Percentiles rank a stretch among this genome's conserved stretches.
These are phyloP conservation scores for Pentalonia nigronervosa DNA, from an alignment of 1,140 invertebrate genomes.

Conservation along the genomic window DNA sequence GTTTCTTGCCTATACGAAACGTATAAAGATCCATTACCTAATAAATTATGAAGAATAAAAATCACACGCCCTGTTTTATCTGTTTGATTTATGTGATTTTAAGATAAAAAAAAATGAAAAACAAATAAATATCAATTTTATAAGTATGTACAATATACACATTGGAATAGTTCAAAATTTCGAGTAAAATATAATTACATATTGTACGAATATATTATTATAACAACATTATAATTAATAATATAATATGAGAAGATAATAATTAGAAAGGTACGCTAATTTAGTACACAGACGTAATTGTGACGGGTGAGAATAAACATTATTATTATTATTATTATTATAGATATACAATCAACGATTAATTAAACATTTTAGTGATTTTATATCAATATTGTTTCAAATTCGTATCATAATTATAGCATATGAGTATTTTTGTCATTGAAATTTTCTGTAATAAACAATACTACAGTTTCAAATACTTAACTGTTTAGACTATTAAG, in stretches of 20 bases:
- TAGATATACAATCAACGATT: neutral
- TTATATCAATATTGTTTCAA: neutral
- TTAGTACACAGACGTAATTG: neutral
- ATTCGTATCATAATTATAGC: neutral
- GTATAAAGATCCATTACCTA: neutral
- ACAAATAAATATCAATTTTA: neutral
- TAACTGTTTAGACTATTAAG: too few relatives aligned
- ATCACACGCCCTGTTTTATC: neutral
- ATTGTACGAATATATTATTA: neutral
- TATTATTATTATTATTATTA: neutral
- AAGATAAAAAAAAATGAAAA: too few relatives aligned
- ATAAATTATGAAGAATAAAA: slow-evolving; percentile 15
- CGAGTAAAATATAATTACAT: neutral
- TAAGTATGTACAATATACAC: neutral
- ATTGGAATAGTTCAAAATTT: neutral
- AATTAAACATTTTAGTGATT: neutral
- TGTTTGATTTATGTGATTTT: slow-evolving; percentile 11
- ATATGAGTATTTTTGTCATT: too few relatives aligned
- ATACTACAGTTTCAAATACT: too few relatives aligned
- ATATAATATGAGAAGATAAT: neutral
- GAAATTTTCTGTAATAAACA: too few relatives aligned
- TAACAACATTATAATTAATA: neutral
- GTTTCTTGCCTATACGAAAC: neutral
- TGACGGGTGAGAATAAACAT: neutral
- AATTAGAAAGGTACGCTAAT: neutral